Conservation (phyloP, 2,888 invertebrate genomes). For the Eubasilissa splendida region DNA sequence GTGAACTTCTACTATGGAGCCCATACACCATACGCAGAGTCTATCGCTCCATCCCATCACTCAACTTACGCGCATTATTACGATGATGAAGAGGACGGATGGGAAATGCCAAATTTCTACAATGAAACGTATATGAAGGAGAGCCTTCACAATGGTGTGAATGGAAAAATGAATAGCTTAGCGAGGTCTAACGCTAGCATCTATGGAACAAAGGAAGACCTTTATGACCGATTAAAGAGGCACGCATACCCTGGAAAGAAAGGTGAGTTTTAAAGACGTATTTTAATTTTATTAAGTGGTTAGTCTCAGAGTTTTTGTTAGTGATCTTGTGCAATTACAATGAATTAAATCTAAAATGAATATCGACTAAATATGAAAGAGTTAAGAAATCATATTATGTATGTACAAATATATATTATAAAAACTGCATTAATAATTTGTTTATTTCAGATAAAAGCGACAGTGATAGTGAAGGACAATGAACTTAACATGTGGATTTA, state of each 20-base stretch:
- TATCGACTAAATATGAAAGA: no score
- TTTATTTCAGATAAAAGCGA: slow-evolving; percentile 89
- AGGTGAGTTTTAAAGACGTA: slow-evolving; percentile 74
- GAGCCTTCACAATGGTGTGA: slow-evolving; percentile 88
- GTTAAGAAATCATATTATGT: no score
- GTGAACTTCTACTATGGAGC: slow-evolving; percentile 97
- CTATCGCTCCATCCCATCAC: slow-evolving; percentile 95
- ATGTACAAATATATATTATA: no score
- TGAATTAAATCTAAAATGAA: no score
- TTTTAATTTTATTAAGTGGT: slow-evolving; percentile 45
- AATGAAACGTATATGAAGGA: slow-evolving; percentile 98
- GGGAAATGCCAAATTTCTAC: slow-evolving; percentile 98
- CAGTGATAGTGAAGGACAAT: slow-evolving; percentile 95
- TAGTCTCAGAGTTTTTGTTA: neutral
- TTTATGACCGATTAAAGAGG: slow-evolving; percentile 94
- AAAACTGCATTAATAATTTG: slow-evolving; percentile 27
- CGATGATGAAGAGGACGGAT: slow-evolving; percentile 95
- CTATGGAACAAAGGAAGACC: slow-evolving; percentile 95
- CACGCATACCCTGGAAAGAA: slow-evolving; percentile 96
- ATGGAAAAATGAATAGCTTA: slow-evolving; percentile 92
- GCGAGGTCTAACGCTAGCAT: slow-evolving; percentile 94
- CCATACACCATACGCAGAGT: slow-evolving; percentile 94
- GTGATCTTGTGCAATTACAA: no score
- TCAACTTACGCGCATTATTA: slow-evolving; percentile 97
- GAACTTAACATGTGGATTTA: slow-evolving; percentile 27